Evolutionary conservation across 2,888 invertebrate species (phyloP), one percentile per base, ranked within the genome.

Genomic region (Ennomos fuscantarius): DNA sequence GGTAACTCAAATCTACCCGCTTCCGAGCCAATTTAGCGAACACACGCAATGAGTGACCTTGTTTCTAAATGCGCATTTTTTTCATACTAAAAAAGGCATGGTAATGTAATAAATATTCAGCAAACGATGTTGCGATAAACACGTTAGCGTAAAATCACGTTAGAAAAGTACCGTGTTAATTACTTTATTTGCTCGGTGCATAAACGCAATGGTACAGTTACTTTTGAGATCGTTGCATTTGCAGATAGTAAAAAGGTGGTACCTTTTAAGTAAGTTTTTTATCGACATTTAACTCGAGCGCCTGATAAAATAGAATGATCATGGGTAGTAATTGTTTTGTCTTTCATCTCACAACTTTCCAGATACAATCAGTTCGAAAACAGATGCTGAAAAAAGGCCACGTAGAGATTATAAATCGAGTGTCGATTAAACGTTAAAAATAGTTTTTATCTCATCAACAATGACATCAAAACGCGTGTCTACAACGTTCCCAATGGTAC

Each of bases 31-130:
- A 82, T 82, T 77, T 81, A 55, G 73, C 70, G 64, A 71, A 55
- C 63, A 60, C 83, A 83, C 82, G 84, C 82, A 76, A 82, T 47
- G 49, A 13, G 50, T 50, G 65, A 63, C 68, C 68, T 68, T 65
- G 65, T 54, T 64, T 57, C 44, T 41, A 49, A 54, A 54, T 49
- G 40, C 40, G 40, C 31, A 39, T 58, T 53, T 51, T n/a, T 57
- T 58, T 43, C 50, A 36, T 48, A 11, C 35, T 39, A 45, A 36
- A 49, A 57, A 54, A 34, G 43, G 50, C 46, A 15, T 42, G 44
- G 47, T 24, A 37, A 36, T 9, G 45, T 56, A 39, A 55, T 55
- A 55, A 48, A 48, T 49, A 55, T 55, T 50, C 49, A 55, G 35
- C n/a, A 40, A 48, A 44, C 39, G 43, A 34, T 40, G 35, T 31